Conservation (phyloP, 2,888 invertebrate genomes). For the Lamproptera curius region DNA sequence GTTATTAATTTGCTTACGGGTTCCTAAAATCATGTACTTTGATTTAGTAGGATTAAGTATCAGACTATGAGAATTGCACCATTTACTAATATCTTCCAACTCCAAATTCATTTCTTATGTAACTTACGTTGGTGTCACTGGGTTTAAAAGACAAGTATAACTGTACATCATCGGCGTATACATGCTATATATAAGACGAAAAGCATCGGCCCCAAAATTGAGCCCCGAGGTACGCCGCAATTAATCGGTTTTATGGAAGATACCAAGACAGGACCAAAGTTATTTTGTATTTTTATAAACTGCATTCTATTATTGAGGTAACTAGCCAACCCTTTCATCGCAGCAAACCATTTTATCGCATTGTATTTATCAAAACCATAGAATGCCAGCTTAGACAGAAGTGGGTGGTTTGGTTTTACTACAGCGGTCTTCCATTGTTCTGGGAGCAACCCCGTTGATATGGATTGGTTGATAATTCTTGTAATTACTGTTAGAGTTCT, state of each 20-base stretch:
- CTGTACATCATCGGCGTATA: constrained; percentile 10
- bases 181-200: constrained; percentile 7
- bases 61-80: constrained; percentile 5
- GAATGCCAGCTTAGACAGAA: constrained; percentile 8
- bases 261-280: background rate
- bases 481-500: constrained; percentile 10
- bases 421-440: constrained; percentile 28
- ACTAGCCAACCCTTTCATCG: constrained; percentile 16
- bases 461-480: background rate
- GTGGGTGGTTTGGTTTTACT: constrained; percentile 25
- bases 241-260: background rate
- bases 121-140: background rate
- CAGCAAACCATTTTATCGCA: constrained; percentile 20
- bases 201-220: constrained; percentile 4
- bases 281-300: background rate
- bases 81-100: background rate
- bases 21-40: no score
- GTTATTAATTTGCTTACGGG: no score
- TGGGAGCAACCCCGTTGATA: constrained; percentile 24
- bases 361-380: constrained; percentile 13
- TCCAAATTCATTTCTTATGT: constrained; percentile 2
- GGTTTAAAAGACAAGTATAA: constrained; percentile 7
- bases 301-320: background rate
- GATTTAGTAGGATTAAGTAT: constrained; percentile 12
- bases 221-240: background rate